Evolutionary conservation across 53 echinoderm and acorn worm genomes (phyloP).

Genomic region (Crossaster papposus): DNA sequence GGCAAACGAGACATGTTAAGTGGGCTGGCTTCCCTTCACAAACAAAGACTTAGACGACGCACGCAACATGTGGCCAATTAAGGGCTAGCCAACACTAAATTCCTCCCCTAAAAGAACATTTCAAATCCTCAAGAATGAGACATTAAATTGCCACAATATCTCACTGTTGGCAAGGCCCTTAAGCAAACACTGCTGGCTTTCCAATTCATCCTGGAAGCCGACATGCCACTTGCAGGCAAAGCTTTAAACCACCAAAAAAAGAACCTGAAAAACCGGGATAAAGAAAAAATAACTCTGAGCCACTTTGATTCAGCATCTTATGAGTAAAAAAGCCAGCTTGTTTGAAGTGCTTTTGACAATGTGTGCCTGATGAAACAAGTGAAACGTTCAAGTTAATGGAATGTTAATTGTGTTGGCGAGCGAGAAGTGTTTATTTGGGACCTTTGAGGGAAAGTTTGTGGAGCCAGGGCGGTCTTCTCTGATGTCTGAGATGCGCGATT

Average conservation of each 20-base stretch:
- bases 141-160: slow-evolving; percentile 41
- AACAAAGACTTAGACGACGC: slow-evolving; percentile 9
- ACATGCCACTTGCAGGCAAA: slow-evolving; percentile 17
- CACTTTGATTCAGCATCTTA: slow-evolving; percentile 29
- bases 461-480: slow-evolving; percentile 13
- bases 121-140: slow-evolving; percentile 25
- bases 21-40: slow-evolving; percentile 30
- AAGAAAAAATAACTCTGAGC: slow-evolving; percentile 3
- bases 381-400: slow-evolving; percentile 62
- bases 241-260: slow-evolving; percentile 28
- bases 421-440: slow-evolving; percentile 38
- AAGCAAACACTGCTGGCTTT: slow-evolving; percentile 40
- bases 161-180: slow-evolving; percentile 31
- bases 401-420: slow-evolving; percentile 51
- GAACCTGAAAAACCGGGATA: neutral
- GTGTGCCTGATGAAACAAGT: slow-evolving; percentile 52
- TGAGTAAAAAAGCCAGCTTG: slow-evolving; percentile 8
- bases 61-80: slow-evolving; percentile 5
- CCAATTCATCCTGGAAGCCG: neutral
- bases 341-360: slow-evolving; percentile 45
- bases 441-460: slow-evolving; percentile 44
- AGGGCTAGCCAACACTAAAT: neutral
- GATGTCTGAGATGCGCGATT: neutral
- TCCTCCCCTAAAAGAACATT: neutral
- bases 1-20: slow-evolving; percentile 25